phyloP scores from a whole-genome alignment of 2,797 vertebrate species.

The Silurus lanzhouensis region DNA sequence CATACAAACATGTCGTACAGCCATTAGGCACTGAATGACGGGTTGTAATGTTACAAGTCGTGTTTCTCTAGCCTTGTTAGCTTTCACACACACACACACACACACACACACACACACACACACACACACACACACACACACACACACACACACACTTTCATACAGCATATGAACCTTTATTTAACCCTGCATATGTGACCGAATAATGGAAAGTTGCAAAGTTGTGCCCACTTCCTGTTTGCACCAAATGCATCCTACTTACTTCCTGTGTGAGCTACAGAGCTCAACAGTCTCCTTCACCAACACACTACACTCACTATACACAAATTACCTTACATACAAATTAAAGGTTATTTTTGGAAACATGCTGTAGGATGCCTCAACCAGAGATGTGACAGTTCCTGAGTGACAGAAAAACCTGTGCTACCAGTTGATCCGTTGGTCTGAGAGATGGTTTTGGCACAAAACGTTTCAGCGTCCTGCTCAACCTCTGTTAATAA shows the following conservation, averaged over 20 bases:
- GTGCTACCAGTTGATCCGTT: not conserved
- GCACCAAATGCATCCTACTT: not conserved
- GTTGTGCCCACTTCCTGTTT: conserved; percentile 22
- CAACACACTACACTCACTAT: too few relatives aligned
- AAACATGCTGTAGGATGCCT: not conserved
- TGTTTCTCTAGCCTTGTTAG: not conserved
- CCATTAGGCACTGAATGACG: not conserved
- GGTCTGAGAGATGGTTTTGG: not conserved
- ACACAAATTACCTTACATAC: not conserved
- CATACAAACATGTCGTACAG: not conserved
- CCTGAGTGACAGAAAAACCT: not conserved
- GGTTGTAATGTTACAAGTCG: not conserved
- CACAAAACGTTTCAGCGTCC: not conserved
- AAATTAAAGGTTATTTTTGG: not conserved
- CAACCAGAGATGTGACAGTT: not conserved
- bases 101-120: too few relatives aligned
- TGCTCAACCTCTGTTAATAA: not conserved
- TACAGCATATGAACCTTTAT: not conserved
- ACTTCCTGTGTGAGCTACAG: conserved; percentile 7
- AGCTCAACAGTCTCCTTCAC: not conserved
- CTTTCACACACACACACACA: too few relatives aligned
- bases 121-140: too few relatives aligned
- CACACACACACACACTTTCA: not conserved
- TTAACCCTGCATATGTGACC: not conserved
- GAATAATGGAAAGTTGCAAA: not conserved